Evolutionary conservation across 1,140 invertebrate species (phyloP).

Genomic region (Drosophila teissieri): DNA sequence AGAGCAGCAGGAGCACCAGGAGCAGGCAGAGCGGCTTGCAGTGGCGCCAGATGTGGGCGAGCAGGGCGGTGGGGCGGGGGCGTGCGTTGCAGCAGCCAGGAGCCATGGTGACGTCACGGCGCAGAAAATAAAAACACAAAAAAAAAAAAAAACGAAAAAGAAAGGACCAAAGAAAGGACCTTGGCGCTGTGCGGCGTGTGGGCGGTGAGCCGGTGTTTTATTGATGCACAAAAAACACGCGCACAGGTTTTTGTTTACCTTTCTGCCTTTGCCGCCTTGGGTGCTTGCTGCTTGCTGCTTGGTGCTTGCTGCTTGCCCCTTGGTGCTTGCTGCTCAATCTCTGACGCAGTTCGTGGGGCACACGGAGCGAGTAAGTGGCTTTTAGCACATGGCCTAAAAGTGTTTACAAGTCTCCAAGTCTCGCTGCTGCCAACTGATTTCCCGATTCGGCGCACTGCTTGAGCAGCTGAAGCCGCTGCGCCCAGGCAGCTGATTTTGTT

Average conservation of each 20-base stretch:
- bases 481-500: slow-evolving; percentile 60
- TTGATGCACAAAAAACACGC: slow-evolving; percentile 78
- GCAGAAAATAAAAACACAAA: background rate
- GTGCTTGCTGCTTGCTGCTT: slow-evolving; percentile 2
- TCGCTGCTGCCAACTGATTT: slow-evolving; percentile 15
- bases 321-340: slow-evolving; percentile 16
- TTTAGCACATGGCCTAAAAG: slow-evolving; percentile 58
- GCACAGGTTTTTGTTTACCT: slow-evolving; percentile 82
- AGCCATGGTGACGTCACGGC: slow-evolving; percentile 70
- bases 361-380: slow-evolving; percentile 19
- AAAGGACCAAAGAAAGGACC: slow-evolving; percentile 15
- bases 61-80: slow-evolving; percentile 35
- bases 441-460: slow-evolving; percentile 38
- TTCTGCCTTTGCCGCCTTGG: slow-evolving; percentile 34
- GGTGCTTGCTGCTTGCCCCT: slow-evolving; percentile 13
- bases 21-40: slow-evolving; percentile 75
- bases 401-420: slow-evolving; percentile 57
- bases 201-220: slow-evolving; percentile 70
- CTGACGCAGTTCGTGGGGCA: slow-evolving; percentile 46
- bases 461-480: slow-evolving; percentile 33
- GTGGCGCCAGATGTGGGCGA: slow-evolving; percentile 68
- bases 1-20: slow-evolving; percentile 65
- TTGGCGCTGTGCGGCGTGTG: slow-evolving; percentile 13
- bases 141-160: background rate
- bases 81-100: slow-evolving; percentile 51